Base-by-base conservation (phyloP, 2,797 vertebrate species). In the Sebastes reedi region DNA sequence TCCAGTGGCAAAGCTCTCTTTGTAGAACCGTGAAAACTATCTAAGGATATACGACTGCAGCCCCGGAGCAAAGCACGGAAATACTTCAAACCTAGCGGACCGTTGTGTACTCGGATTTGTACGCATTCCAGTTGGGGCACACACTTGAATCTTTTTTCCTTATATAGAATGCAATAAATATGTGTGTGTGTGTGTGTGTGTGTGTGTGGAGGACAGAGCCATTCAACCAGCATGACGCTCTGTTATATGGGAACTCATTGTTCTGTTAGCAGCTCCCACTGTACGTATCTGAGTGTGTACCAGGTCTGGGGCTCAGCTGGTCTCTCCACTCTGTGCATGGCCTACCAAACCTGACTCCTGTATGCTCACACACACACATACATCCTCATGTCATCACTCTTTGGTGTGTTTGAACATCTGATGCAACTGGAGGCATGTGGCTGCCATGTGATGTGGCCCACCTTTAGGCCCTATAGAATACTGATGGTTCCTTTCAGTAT, bases 1-100 rank as follows among this genome's bases (percentile, higher is more conserved):
- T 67, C 62, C 16, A 4, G 36, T 24, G 62, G 87, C 81, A 75
- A 77, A 86, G 72, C 79, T 61, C 62, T 69, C 62, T 84, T 87
- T 88, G 82, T 78, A 39, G 36, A 9, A 39, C 22, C 24, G 8
- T 72, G 79, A 80, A 79, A 77, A 42, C 52, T 62, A n/a, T 68
- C 42, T 39, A 42, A 7, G 50, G 72, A 64, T 42, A 25, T 29
- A 46, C 6, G 81, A 87, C 69, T 7, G 60, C 25, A 56, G 79
- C 75, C 72, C 2, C 2, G 11, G 22, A 75, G 76, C 58, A 5
- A 32, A 78, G 64, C 24, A 27, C 14, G 68, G 30, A 72, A 67
- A 74, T 29, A 77, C 74, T 79, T 71, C 29, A 52, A n/a, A 69
- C 72, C 12, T 6, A 59, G 30, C 1, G 2, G 55, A 72, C 32